These are phyloP conservation scores for Globodera ellingtonae DNA, from an alignment of 1,140 invertebrate genomes.

Conservation along the genomic window DNA sequence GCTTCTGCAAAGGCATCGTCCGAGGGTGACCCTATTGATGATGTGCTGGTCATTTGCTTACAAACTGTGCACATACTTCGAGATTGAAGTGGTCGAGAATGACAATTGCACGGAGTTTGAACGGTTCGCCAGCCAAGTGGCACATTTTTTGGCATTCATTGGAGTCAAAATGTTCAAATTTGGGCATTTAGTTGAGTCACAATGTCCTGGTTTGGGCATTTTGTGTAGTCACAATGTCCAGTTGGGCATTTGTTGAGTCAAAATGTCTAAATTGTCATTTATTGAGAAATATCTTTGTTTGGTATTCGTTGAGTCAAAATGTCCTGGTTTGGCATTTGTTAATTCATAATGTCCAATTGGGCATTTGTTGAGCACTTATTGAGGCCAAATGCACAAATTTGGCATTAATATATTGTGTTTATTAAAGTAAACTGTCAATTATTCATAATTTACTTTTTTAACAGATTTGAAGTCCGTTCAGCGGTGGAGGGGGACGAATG, in stretches of 20 bases:
- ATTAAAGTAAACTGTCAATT: too few species aligned
- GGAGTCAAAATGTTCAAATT: neutral
- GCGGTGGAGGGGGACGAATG: conserved; percentile 1
- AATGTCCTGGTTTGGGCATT: neutral
- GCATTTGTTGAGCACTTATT: too few species aligned
- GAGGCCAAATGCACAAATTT: too few species aligned
- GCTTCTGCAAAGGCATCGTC: conserved; percentile 56
- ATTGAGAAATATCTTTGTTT: too few species aligned
- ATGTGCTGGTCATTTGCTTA: conserved; percentile 50
- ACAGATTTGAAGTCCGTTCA: conserved; percentile 8
- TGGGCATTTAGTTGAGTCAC: neutral
- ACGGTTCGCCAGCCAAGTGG: conserved; percentile 2
- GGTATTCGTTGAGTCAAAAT: too few species aligned
- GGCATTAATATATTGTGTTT: too few species aligned
- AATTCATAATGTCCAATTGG: too few species aligned
- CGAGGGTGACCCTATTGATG: conserved; percentile 45
- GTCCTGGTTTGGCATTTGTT: too few species aligned
- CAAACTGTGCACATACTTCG: conserved; percentile 62
- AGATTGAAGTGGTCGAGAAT: conserved; percentile 53
- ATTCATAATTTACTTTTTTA: too few species aligned
- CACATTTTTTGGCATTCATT: too few species aligned
- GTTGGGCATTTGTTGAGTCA: too few species aligned
- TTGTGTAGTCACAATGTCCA: neutral
- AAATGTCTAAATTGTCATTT: too few species aligned
- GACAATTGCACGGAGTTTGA: conserved; percentile 52